phyloP scores from a whole-genome alignment of 2,113 vertebrate species.

The Lycaon pictus region DNA sequence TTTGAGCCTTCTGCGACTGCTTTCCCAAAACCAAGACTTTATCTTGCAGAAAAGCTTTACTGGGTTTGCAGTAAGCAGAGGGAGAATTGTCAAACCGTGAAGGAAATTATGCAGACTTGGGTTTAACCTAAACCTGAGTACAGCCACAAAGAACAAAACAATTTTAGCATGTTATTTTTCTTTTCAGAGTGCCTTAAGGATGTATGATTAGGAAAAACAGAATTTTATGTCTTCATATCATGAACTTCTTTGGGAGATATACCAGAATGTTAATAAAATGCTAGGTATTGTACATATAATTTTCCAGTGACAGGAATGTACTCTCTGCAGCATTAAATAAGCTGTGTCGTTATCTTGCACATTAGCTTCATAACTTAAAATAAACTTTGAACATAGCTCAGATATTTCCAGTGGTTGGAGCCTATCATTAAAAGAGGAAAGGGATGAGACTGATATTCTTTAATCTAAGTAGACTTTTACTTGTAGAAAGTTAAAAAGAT shows the following conservation, averaged over 20 bases:
- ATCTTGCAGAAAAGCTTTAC: constrained; percentile 15
- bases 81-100: not conserved
- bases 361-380: constrained; percentile 46
- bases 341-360: not conserved
- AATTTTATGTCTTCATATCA: constrained; percentile 38
- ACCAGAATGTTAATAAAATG: constrained; percentile 58
- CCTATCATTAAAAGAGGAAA: not conserved
- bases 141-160: constrained; percentile 11
- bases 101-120: constrained; percentile 5
- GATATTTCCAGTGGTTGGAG: not conserved
- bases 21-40: constrained; percentile 45
- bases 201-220: constrained; percentile 23
- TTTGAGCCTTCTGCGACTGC: not conserved
- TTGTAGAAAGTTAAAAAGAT: constrained; percentile 24
- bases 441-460: not conserved
- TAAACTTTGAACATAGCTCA: not conserved
- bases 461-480: not conserved
- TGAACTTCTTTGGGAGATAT: constrained; percentile 39
- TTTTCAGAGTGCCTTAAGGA: constrained; percentile 46
- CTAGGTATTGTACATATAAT: constrained; percentile 7
- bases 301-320: constrained; percentile 28
- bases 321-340: constrained; percentile 37
- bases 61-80: not conserved
- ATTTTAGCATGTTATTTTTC: constrained; percentile 52
- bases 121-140: constrained; percentile 49